These are phyloP conservation scores for Osmoderma eremita DNA, from an alignment of 2,888 invertebrate species.

Conservation along the genomic window DNA sequence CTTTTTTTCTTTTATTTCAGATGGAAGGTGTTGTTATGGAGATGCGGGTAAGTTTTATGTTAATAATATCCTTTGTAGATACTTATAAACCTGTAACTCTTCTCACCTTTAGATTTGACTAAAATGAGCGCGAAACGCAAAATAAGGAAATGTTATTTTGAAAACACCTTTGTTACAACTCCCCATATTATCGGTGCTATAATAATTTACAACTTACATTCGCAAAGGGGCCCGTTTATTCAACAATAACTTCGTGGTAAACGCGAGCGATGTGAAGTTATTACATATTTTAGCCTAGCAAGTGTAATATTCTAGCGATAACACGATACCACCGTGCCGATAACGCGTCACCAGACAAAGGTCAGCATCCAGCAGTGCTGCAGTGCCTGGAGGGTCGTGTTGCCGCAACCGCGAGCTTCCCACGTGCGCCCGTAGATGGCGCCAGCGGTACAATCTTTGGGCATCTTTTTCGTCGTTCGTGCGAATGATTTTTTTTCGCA, in stretches of 20 bases:
- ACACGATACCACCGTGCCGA: slow-evolving; percentile 47
- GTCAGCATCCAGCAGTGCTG: slow-evolving; percentile 49
- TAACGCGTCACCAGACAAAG: slow-evolving; percentile 45
- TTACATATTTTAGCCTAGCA: slow-evolving; percentile 46
- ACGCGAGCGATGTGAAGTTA: slow-evolving; percentile 11
- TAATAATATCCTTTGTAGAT: slow-evolving; percentile 3
- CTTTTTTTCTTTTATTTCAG: slow-evolving; percentile 34
- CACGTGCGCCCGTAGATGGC: slow-evolving; percentile 47
- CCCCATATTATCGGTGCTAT: not conserved
- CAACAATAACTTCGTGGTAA: slow-evolving; percentile 17
- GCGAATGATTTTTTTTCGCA: slow-evolving; percentile 1
- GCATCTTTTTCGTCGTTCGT: not conserved
- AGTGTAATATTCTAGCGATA: slow-evolving; percentile 50
- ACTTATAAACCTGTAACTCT: not conserved
- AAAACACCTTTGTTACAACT: not conserved
- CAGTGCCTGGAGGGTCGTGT: slow-evolving; percentile 44
- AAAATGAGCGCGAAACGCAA: slow-evolving; percentile 1
- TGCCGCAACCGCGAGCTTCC: slow-evolving; percentile 28
- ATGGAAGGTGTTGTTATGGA: not conserved
- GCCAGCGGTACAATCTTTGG: slow-evolving; percentile 25
- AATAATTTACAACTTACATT: slow-evolving; percentile 13
- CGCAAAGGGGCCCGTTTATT: slow-evolving; percentile 8
- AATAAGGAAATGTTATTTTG: slow-evolving; percentile 2
- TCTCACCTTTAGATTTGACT: slow-evolving; percentile 13
- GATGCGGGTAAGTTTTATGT: slow-evolving; percentile 24